phyloP scores from a whole-genome alignment of 2,888 invertebrate genomes.

The Eupithecia inturbata region DNA sequence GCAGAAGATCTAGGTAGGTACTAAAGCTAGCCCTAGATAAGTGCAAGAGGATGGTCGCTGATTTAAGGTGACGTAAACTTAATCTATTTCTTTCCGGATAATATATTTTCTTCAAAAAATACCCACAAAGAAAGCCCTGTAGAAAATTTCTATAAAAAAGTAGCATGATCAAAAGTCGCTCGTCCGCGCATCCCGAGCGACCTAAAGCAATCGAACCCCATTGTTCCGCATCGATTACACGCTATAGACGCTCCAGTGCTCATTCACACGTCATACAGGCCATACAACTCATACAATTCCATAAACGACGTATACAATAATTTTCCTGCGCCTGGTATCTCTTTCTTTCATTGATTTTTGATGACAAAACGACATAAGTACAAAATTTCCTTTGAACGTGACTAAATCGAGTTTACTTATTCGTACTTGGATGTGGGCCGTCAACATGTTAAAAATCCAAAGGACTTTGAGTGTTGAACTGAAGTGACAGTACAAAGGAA shows the following conservation, averaged over 20 bases:
- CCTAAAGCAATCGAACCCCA: constrained; percentile 57
- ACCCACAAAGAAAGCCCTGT: background rate
- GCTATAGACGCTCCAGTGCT: constrained; percentile 47
- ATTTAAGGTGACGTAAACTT: too few species aligned
- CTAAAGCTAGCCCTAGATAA: too few species aligned
- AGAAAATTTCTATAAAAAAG: background rate
- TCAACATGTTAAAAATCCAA: background rate
- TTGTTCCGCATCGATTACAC: constrained; percentile 55
- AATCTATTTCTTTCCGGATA: too few species aligned
- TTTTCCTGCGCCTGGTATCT: background rate
- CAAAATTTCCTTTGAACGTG: background rate
- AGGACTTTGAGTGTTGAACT: background rate
- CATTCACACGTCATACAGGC: constrained; percentile 33
- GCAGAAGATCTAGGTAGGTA: too few species aligned
- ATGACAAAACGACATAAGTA: background rate
- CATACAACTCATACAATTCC: constrained; percentile 29
- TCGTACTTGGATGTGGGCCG: background rate
- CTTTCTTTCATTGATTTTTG: background rate
- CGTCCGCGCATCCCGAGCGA: constrained; percentile 46
- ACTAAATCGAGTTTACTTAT: background rate
- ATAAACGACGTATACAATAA: constrained; percentile 13
- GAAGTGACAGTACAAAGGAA: background rate
- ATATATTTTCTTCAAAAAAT: too few species aligned
- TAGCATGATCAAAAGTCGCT: constrained; percentile 41
- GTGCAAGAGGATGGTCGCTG: too few species aligned